These are phyloP conservation scores for Sphaerolaimus hirsutus DNA, from an alignment of 2,888 invertebrate genomes.

Conservation along the genomic window DNA sequence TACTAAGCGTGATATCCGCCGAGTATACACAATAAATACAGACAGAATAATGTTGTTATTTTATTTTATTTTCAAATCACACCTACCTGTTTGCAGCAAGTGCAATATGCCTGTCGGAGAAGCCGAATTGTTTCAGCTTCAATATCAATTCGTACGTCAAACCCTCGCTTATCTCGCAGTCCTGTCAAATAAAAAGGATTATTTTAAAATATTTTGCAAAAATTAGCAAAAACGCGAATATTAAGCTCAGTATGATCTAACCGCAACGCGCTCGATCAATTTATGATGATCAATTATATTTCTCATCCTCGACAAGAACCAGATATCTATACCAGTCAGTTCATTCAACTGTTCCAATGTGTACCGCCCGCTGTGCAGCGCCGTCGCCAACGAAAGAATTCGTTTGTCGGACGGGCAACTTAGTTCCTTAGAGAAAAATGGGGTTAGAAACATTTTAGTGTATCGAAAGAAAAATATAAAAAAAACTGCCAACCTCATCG, in stretches of 20 bases:
- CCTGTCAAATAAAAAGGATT: too few relatives aligned
- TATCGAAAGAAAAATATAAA: neutral
- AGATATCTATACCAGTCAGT: conserved; percentile 78
- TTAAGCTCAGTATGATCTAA: too few relatives aligned
- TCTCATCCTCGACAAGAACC: conserved; percentile 84
- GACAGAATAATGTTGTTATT: too few relatives aligned
- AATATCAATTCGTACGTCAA: conserved; percentile 36
- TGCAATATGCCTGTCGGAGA: conserved; percentile 88
- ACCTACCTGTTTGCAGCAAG: conserved; percentile 21
- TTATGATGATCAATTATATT: conserved; percentile 49
- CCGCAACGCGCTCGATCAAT: neutral
- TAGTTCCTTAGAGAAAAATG: conserved; percentile 37
- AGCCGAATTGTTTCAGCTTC: conserved; percentile 71
- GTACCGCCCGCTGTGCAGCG: conserved; percentile 47
- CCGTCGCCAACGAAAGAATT: conserved; percentile 83
- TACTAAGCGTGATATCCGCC: too few relatives aligned
- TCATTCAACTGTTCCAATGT: conserved; percentile 56
- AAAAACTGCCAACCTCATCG: conserved; percentile 36
- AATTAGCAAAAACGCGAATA: too few relatives aligned
- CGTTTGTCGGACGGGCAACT: conserved; percentile 81
- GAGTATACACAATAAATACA: too few relatives aligned
- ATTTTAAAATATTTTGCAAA: too few relatives aligned
- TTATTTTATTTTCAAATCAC: too few relatives aligned
- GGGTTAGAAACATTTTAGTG: neutral
- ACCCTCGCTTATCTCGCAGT: too few relatives aligned